phyloP scores from a whole-genome alignment of 1,140 invertebrate genomes.

The roundworm (Caenorhabditis elegans) region WBcel235 BX284602.5:13813501-13814000 shows the following conservation, averaged over 20 bases:
- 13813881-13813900: slow-evolving; percentile 4
- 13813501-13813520: no score
- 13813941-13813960: slow-evolving; percentile 21
- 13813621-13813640: no score
- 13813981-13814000: neutral
- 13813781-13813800: neutral
- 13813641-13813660: no score
- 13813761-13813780: neutral
- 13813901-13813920: neutral
- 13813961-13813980: neutral
- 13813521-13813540: no score
- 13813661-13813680: no score
- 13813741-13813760: neutral
- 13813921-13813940: neutral
- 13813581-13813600: no score
- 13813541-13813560: no score
- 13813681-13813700: neutral
- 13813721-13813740: no score
- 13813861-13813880: neutral
- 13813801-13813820: neutral
- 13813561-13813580: no score
- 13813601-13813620: no score
- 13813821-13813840: neutral
- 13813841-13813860: neutral
- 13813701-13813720: no score